Percentiles rank a stretch among this genome's conserved stretches.
Conservation (phyloP, 2,113 vertebrate species). For the Gavia stellata region DNA sequence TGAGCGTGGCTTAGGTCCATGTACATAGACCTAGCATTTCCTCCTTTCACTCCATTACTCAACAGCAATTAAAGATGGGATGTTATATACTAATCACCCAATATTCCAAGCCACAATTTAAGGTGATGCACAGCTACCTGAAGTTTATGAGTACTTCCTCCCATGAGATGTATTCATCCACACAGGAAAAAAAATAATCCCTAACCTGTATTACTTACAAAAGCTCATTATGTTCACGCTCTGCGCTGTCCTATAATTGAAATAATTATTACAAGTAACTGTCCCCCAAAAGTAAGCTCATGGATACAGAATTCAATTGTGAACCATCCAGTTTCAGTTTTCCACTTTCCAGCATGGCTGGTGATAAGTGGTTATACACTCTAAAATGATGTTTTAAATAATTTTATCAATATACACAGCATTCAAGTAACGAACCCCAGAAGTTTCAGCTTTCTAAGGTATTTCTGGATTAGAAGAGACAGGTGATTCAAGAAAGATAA, state of each 20-base stretch:
- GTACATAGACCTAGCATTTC: not conserved
- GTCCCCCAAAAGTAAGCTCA: not conserved
- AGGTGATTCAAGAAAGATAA: conserved; percentile 55
- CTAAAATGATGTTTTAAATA: not conserved
- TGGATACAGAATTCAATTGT: not conserved
- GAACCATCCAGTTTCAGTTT: not conserved
- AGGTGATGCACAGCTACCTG: not conserved
- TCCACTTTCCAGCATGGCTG: not conserved
- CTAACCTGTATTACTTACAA: not conserved
- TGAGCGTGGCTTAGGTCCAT: not conserved
- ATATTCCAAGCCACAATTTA: not conserved
- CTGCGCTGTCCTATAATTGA: not conserved
- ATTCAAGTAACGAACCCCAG: not conserved
- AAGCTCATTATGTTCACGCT: not conserved
- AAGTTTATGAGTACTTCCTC: not conserved
- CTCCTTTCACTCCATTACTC: not conserved
- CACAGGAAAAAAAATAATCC: not conserved
- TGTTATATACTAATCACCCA: not conserved
- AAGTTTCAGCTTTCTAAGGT: not conserved
- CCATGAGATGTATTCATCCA: not conserved
- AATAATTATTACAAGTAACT: conserved; percentile 1
- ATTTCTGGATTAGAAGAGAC: conserved; percentile 58
- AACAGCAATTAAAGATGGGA: not conserved
- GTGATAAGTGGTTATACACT: not conserved
- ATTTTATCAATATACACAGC: not conserved